These are phyloP conservation scores for Orgyia antiqua DNA, from an alignment of 2,888 invertebrate species.

Conservation along the genomic window DNA sequence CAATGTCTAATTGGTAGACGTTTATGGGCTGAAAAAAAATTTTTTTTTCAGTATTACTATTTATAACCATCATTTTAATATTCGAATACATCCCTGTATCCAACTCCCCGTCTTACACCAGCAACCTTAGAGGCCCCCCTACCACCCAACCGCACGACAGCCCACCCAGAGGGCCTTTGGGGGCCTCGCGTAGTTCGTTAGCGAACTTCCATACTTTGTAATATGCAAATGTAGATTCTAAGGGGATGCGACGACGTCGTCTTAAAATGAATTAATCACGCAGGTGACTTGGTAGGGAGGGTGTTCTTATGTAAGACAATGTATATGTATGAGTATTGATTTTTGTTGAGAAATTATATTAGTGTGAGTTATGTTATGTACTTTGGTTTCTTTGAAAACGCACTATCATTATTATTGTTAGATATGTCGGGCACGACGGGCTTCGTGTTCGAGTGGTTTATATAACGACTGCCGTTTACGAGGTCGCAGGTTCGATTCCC, in stretches of 20 bases:
- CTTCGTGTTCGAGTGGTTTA: too few species aligned
- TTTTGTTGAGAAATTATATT: slow-evolving; percentile 18
- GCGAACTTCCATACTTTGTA: slow-evolving; percentile 78
- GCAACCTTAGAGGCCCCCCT: slow-evolving; percentile 59
- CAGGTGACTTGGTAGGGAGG: slow-evolving; percentile 52
- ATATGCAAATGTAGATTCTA: slow-evolving; percentile 74
- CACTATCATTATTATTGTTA: too few species aligned
- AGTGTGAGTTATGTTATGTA: neutral
- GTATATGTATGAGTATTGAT: slow-evolving; percentile 16
- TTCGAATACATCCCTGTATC: slow-evolving; percentile 48
- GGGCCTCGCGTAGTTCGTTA: slow-evolving; percentile 57
- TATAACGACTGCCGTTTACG: too few species aligned
- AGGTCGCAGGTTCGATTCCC: too few species aligned
- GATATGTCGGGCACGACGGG: too few species aligned
- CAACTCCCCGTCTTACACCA: slow-evolving; percentile 75
- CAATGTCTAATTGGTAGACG: too few species aligned
- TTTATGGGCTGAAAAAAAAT: too few species aligned
- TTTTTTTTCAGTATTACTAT: too few species aligned
- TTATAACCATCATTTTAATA: too few species aligned
- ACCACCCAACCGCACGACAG: slow-evolving; percentile 25
- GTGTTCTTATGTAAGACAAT: slow-evolving; percentile 16
- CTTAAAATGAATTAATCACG: slow-evolving; percentile 78
- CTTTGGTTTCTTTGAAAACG: too few species aligned
- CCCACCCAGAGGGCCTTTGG: slow-evolving; percentile 14
- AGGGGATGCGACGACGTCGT: slow-evolving; percentile 60